These are phyloP conservation scores for Anolis apletophallus DNA, from an alignment of 2,797 vertebrate genomes.

Conservation along the genomic window DNA sequence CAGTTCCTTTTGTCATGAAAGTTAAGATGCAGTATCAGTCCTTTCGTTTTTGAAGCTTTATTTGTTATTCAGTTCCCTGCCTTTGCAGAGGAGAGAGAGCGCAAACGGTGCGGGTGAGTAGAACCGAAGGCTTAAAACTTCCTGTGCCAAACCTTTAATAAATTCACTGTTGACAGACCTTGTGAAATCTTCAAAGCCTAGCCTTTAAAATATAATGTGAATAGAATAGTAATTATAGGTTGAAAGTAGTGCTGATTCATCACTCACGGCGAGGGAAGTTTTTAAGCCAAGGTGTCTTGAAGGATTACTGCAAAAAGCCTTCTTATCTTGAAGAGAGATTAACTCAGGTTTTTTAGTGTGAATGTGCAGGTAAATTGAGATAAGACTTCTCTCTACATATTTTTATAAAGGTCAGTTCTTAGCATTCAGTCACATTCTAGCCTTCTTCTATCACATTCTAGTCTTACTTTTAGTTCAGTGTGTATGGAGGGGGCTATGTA, in stretches of 20 bases:
- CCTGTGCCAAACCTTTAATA: constrained; percentile 13
- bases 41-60: constrained; percentile 17
- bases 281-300: constrained; percentile 41
- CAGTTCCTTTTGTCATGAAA: too few relatives aligned
- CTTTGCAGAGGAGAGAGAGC: neutral
- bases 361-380: neutral
- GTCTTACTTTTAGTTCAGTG: neutral
- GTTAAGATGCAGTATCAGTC: neutral
- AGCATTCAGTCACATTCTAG: neutral
- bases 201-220: constrained; percentile 29
- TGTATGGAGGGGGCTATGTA: neutral
- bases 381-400: neutral
- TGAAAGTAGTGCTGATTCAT: constrained; percentile 59
- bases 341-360: constrained; percentile 30
- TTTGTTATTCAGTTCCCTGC: neutral
- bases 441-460: neutral
- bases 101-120: neutral
- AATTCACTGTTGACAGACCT: constrained; percentile 31
- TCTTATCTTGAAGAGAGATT: constrained; percentile 32
- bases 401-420: neutral
- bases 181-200: constrained; percentile 58
- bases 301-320: constrained; percentile 19
- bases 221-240: constrained; percentile 20
- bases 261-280: constrained; percentile 31
- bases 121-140: constrained; percentile 29